A percentile compares a stretch with the other conserved stretches of the same genome.
These are phyloP conservation scores for Suncus etruscus DNA, from an alignment of 2,113 vertebrate species.

Conservation along the genomic window DNA sequence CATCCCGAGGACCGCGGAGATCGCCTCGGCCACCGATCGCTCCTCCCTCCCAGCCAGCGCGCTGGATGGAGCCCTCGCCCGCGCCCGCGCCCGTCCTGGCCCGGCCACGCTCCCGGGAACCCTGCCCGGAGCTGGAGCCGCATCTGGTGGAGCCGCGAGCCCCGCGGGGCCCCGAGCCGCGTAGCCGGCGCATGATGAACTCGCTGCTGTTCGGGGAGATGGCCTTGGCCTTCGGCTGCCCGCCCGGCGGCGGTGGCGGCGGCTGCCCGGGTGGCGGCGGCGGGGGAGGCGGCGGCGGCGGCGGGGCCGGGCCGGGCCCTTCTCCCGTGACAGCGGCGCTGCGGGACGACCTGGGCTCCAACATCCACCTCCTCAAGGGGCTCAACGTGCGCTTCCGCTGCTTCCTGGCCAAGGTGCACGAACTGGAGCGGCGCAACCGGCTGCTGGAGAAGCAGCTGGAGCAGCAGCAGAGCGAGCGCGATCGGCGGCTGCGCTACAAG, in stretches of 20 bases:
- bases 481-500: constrained; percentile 84
- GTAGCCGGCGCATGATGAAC: constrained; percentile 88
- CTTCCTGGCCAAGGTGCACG: constrained; percentile 94
- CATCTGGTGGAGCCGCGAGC: constrained; percentile 76
- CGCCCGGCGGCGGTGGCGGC: constrained; percentile 71
- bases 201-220: constrained; percentile 90
- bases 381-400: constrained; percentile 94
- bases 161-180: constrained; percentile 70
- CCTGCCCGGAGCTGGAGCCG: constrained; percentile 76
- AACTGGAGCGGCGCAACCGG: constrained; percentile 93
- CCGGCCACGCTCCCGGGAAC: constrained; percentile 80
- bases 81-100: constrained; percentile 67
- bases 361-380: constrained; percentile 95
- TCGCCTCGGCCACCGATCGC: constrained; percentile 69
- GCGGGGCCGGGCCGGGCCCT: constrained; percentile 74
- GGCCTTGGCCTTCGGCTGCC: constrained; percentile 84
- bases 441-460: constrained; percentile 92
- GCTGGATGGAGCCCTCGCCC: constrained; percentile 45
- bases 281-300: constrained; percentile 79
- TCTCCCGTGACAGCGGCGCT: constrained; percentile 88
- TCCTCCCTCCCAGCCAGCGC: too few species aligned
- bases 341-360: constrained; percentile 94
- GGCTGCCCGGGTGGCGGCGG: constrained; percentile 47
- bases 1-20: constrained; percentile 55
- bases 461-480: constrained; percentile 85